Percentiles rank a stretch among this genome's conserved stretches.
phyloP scores from a whole-genome alignment of 2,113 vertebrate genomes.

The Mesocricetus auratus region DNA sequence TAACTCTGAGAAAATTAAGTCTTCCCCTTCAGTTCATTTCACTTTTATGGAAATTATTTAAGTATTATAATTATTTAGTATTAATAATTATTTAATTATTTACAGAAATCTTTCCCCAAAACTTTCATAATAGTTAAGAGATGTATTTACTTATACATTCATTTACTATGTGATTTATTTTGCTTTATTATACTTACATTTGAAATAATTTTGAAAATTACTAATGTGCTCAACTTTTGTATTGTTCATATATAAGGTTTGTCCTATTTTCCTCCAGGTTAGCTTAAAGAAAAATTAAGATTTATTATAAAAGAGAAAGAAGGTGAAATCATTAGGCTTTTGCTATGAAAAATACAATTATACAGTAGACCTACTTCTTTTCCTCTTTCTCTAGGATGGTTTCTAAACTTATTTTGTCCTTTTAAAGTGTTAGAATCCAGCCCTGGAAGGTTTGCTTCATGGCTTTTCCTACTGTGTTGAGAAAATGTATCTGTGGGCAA shows the following conservation, averaged over 20 bases:
- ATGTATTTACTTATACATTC: not conserved
- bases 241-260: not conserved
- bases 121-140: conserved; percentile 11
- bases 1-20: not conserved
- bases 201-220: conserved; percentile 37
- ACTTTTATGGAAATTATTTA: conserved; percentile 32
- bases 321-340: not conserved
- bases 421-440: not conserved
- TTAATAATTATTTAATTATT: not conserved
- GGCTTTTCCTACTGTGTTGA: not conserved
- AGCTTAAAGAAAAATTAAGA: conserved; percentile 13
- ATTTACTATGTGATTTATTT: conserved; percentile 26
- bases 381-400: not conserved
- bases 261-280: conserved; percentile 23
- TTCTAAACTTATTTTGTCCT: conserved; percentile 24
- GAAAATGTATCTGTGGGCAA: not conserved
- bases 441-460: not conserved
- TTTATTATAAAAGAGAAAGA: conserved; percentile 52
- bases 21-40: not conserved
- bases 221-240: not conserved
- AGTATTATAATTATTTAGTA: no score
- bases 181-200: conserved; percentile 48
- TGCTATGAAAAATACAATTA: conserved; percentile 7
- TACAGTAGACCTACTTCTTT: not conserved
- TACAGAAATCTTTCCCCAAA: not conserved